Percentiles rank a stretch among this genome's conserved stretches.
Conservation (phyloP, 2,797 vertebrate genomes). For the Platalea minor region DNA sequence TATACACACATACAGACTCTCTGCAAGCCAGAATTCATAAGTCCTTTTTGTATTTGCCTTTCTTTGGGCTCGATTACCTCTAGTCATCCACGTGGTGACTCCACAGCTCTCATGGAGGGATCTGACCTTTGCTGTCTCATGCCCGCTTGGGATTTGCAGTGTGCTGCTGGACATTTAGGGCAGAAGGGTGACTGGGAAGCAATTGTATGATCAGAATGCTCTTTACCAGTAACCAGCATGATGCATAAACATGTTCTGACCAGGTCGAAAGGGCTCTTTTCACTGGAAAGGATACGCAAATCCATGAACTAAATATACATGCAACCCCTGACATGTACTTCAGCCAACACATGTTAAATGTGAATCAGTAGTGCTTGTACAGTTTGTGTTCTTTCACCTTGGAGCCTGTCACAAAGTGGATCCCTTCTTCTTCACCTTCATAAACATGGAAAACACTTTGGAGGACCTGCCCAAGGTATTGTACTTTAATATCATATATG, state of each 20-base stretch:
- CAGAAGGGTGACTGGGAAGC: not conserved
- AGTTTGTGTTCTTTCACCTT: not conserved
- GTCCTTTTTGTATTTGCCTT: not conserved
- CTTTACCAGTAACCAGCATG: not conserved
- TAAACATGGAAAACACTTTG: not conserved
- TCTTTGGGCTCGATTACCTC: not conserved
- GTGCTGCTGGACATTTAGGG: not conserved
- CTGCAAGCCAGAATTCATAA: not conserved
- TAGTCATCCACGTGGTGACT: not conserved
- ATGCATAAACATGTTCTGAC: not conserved
- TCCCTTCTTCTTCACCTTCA: not conserved
- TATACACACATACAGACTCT: rapidly evolving
- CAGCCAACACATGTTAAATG: not conserved
- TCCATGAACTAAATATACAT: not conserved
- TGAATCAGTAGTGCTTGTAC: not conserved
- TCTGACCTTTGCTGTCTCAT: not conserved
- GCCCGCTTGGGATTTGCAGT: not conserved
- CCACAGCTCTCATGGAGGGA: not conserved
- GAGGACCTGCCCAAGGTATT: not conserved
- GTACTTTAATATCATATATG: not conserved
- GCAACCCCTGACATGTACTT: not conserved
- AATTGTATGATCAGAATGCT: not conserved
- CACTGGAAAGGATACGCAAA: not conserved
- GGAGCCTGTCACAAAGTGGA: not conserved
- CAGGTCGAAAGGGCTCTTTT: not conserved